phyloP scores from a whole-genome alignment of 2,113 vertebrate species.

The Candoia aspera region DNA sequence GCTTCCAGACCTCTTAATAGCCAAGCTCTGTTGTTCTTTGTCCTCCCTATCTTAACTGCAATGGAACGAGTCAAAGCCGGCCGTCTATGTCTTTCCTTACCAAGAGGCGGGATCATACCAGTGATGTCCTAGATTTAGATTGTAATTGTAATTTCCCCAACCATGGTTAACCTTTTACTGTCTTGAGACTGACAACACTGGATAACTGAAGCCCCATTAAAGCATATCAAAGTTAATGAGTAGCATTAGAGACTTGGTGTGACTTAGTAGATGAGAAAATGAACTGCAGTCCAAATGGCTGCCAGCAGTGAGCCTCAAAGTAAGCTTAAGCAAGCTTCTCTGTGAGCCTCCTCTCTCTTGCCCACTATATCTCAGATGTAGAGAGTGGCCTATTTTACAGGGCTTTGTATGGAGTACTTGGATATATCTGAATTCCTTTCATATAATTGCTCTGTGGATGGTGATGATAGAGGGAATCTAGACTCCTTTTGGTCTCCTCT shows the following conservation, averaged over 20 bases:
- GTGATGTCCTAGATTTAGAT: neutral
- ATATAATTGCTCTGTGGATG: too few species aligned
- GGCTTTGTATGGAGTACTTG: neutral
- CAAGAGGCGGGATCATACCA: neutral
- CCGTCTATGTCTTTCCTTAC: neutral
- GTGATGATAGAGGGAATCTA: neutral
- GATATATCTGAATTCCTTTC: neutral
- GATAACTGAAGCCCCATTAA: neutral
- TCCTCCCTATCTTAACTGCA: neutral
- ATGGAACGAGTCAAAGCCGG: too few species aligned
- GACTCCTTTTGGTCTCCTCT: neutral
- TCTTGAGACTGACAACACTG: neutral
- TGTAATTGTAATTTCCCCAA: neutral
- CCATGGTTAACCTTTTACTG: neutral
- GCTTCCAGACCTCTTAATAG: neutral
- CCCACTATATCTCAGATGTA: neutral
- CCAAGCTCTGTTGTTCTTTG: neutral
- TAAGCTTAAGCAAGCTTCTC: neutral
- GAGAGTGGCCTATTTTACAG: neutral
- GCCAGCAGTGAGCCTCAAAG: neutral
- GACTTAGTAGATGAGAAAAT: too few species aligned
- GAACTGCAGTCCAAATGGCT: neutral
- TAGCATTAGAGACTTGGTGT: neutral
- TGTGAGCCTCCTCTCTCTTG: neutral
- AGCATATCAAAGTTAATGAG: neutral